These are phyloP conservation scores for Callyntrura sp. DNA, from an alignment of 2,888 invertebrate species.

Conservation along the genomic window DNA sequence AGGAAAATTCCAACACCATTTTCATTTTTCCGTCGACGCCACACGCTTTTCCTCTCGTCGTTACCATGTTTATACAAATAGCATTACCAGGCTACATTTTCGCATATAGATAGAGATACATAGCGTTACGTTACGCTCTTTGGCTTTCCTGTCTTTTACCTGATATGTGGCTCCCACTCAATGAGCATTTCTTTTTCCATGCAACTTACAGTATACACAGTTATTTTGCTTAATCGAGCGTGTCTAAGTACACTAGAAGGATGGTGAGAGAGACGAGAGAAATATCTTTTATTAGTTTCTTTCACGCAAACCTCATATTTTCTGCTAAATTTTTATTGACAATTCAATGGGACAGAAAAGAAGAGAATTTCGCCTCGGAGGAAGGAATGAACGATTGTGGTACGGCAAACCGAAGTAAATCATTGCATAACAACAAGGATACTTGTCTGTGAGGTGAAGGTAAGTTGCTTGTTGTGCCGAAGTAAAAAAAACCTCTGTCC, in stretches of 20 bases:
- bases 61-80: neutral
- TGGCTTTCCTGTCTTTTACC: neutral
- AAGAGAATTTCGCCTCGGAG: conserved; percentile 4
- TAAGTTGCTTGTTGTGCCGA: too few relatives aligned
- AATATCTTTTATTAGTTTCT: conserved; percentile 70
- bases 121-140: neutral
- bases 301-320: conserved; percentile 73
- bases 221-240: conserved; percentile 25
- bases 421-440: neutral
- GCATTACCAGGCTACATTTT: neutral
- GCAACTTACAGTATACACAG: conserved; percentile 5
- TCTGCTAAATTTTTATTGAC: conserved; percentile 62
- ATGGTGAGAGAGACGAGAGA: conserved; percentile 38
- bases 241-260: neutral
- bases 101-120: neutral
- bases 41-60: neutral
- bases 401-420: neutral
- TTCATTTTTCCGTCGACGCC: neutral
- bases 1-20: conserved; percentile 39
- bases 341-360: conserved; percentile 59
- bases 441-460: too few relatives aligned
- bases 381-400: neutral
- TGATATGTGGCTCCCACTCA: too few relatives aligned
- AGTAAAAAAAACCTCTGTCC: too few relatives aligned
- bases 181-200: neutral